Percentiles rank a stretch among this genome's conserved stretches.
Conservation (phyloP, 2,888 invertebrate species). For the Drosophila prostipennis region DNA sequence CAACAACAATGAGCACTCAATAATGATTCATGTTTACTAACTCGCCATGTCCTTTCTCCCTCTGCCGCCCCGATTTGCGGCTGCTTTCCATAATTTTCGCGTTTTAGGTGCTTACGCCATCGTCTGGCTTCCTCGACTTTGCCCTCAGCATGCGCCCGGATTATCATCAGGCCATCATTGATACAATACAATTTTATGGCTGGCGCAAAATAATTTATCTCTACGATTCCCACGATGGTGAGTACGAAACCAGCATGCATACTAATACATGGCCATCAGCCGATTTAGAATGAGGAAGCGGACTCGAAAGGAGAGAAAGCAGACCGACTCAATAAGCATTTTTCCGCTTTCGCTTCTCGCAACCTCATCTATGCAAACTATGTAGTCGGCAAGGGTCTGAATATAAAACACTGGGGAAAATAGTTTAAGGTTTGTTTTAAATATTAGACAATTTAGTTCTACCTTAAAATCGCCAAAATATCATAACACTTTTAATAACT, state of each 20-base stretch:
- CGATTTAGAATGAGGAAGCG: background rate
- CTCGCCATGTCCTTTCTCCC: conserved; percentile 48
- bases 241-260: conserved; percentile 80
- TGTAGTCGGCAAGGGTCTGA: conserved; percentile 5
- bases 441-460: too few species aligned
- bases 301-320: conserved; percentile 14
- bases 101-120: conserved; percentile 91
- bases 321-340: conserved; percentile 33
- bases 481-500: too few species aligned
- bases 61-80: background rate
- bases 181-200: conserved; percentile 95
- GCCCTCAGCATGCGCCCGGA: conserved; percentile 97
- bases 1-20: conserved; percentile 64
- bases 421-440: too few species aligned
- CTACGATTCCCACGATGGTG: conserved; percentile 92
- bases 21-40: conserved; percentile 80
- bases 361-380: conserved; percentile 43
- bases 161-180: conserved; percentile 97
- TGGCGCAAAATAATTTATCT: conserved; percentile 92
- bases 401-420: conserved; percentile 17
- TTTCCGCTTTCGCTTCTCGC: conserved; percentile 34
- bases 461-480: too few species aligned
- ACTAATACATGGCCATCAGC: conserved; percentile 5
- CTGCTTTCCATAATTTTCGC: conserved; percentile 77
- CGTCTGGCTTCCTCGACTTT: conserved; percentile 94